A percentile compares a stretch with the other conserved stretches of the same genome.
Evolutionary conservation across 2,113 vertebrate genomes (phyloP).

Genomic region (Labeo rohita): DNA sequence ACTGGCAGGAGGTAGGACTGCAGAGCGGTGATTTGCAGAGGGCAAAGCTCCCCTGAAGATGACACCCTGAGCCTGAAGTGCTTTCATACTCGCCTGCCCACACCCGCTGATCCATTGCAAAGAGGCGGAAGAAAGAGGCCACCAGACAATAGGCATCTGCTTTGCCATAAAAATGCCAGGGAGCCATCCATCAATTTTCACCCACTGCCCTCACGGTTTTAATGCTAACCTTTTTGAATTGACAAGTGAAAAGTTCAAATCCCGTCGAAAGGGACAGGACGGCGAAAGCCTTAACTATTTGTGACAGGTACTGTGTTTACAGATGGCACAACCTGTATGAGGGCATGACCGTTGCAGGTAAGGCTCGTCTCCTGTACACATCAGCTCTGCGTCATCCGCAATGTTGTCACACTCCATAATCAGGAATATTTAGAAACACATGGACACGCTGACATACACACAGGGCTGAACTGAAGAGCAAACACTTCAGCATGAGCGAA

Average conservation of each 20-base stretch:
- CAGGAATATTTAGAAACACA: slow-evolving; percentile 18
- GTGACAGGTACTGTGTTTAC: slow-evolving; percentile 87
- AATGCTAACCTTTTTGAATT: slow-evolving; percentile 88
- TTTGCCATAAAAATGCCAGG: slow-evolving; percentile 67
- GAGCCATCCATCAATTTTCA: slow-evolving; percentile 76
- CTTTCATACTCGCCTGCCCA: slow-evolving; percentile 47
- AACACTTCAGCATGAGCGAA: slow-evolving; percentile 16
- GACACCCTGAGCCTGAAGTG: slow-evolving; percentile 50
- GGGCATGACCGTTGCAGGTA: slow-evolving; percentile 67
- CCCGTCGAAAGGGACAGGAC: slow-evolving; percentile 78
- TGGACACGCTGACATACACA: slow-evolving; percentile 6
- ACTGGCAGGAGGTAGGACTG: slow-evolving; percentile 25
- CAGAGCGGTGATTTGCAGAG: not conserved
- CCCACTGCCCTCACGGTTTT: slow-evolving; percentile 74
- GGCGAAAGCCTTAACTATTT: slow-evolving; percentile 80
- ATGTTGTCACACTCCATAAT: slow-evolving; percentile 37
- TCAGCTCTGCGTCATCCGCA: not conserved
- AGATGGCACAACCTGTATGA: slow-evolving; percentile 59
- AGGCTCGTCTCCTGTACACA: slow-evolving; percentile 55
- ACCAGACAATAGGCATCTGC: slow-evolving; percentile 58
- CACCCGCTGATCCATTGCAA: slow-evolving; percentile 56
- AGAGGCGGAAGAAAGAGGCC: slow-evolving; percentile 50
- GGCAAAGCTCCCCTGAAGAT: slow-evolving; percentile 44
- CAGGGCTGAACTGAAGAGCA: not conserved
- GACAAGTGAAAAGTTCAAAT: slow-evolving; percentile 86